These are phyloP conservation scores for Streptopelia turtur DNA, from an alignment of 2,797 vertebrate genomes.

Conservation along the genomic window DNA sequence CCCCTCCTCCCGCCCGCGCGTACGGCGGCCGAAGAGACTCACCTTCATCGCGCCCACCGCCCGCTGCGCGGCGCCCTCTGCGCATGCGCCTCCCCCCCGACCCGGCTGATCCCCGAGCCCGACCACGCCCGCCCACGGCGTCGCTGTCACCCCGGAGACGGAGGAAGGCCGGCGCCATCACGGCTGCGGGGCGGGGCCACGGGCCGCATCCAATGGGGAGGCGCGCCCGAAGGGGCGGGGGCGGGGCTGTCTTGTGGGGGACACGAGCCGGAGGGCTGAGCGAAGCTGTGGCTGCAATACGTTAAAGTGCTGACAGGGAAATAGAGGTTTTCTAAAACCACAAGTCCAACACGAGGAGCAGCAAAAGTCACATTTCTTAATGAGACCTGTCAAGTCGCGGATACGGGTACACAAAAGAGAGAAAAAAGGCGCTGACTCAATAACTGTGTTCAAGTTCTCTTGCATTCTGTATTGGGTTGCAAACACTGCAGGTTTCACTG, in stretches of 20 bases:
- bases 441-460: background rate
- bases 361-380: background rate
- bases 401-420: accelerated
- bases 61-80: accelerated
- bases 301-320: too few relatives aligned
- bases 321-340: too few relatives aligned
- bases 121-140: background rate
- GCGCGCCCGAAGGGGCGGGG: background rate
- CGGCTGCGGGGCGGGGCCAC: background rate
- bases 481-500: background rate
- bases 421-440: background rate
- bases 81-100: background rate
- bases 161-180: background rate
- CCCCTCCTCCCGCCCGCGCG: accelerated
- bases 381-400: background rate
- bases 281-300: too few relatives aligned
- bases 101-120: background rate
- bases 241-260: too few relatives aligned
- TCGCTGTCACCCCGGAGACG: background rate
- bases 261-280: too few relatives aligned
- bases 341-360: too few relatives aligned
- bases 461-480: slow-evolving; percentile 6
- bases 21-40: background rate
- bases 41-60: slow-evolving; percentile 31
- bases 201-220: background rate